Evolutionary conservation across 2,113 vertebrate species (phyloP).

Genomic region (Rhinoderma darwinii): DNA sequence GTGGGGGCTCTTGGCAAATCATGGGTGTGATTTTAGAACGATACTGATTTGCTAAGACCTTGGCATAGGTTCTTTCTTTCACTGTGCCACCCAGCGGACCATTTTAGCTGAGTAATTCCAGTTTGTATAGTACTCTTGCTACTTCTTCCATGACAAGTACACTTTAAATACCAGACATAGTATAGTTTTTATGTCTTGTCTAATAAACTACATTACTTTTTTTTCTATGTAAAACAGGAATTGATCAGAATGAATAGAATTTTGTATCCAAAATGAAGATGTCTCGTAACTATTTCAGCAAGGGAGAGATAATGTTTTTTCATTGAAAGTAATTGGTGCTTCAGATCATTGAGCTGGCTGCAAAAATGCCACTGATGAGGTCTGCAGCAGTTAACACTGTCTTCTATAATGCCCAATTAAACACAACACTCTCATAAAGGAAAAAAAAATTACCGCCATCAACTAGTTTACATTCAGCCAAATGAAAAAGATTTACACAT

Average conservation of each 20-base stretch:
- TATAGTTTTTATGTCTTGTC: not conserved
- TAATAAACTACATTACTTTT: not conserved
- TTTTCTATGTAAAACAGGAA: slow-evolving; percentile 58
- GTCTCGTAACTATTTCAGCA: slow-evolving; percentile 66
- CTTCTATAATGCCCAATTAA: slow-evolving; percentile 75
- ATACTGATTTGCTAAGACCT: not conserved
- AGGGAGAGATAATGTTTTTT: slow-evolving; percentile 70
- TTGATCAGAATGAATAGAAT: slow-evolving; percentile 63
- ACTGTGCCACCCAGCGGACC: not conserved
- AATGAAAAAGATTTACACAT: slow-evolving; percentile 62
- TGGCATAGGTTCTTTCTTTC: not conserved
- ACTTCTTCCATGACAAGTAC: not conserved
- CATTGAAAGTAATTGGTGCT: slow-evolving; percentile 76
- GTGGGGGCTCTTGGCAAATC: not conserved
- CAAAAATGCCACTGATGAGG: slow-evolving; percentile 70
- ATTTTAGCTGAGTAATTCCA: too few species aligned
- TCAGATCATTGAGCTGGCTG: slow-evolving; percentile 72
- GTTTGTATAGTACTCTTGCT: too few species aligned
- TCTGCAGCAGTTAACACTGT: slow-evolving; percentile 67
- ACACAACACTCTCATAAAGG: slow-evolving; percentile 62
- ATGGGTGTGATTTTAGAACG: not conserved
- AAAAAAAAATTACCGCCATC: slow-evolving; percentile 63
- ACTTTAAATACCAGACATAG: not conserved
- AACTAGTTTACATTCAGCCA: slow-evolving; percentile 58
- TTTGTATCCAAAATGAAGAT: slow-evolving; percentile 64